These are phyloP conservation scores for Cossypha dichroa DNA, from an alignment of 2,797 vertebrate species.

Conservation along the genomic window DNA sequence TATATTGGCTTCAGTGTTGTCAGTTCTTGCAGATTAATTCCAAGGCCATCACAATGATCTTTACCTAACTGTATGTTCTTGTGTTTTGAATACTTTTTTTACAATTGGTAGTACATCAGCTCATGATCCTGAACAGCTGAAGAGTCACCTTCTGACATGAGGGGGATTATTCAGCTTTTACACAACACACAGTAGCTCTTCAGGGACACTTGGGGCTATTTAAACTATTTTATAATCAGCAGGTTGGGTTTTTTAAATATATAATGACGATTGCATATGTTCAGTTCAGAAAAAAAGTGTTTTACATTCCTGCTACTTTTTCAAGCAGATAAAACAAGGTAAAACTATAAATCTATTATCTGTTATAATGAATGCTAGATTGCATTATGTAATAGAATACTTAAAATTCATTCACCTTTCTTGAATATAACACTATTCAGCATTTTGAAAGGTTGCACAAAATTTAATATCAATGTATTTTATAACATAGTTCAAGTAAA, in stretches of 20 bases:
- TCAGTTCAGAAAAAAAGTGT: background rate
- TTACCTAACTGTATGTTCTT: constrained; percentile 61
- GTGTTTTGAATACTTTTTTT: constrained; percentile 77
- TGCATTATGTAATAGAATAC: background rate
- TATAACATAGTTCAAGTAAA: background rate
- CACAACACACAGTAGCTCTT: constrained; percentile 82
- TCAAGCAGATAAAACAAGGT: background rate
- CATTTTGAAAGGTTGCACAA: background rate
- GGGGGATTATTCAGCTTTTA: constrained; percentile 81
- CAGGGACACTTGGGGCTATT: constrained; percentile 68
- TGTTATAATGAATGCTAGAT: background rate
- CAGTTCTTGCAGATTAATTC: constrained; percentile 64
- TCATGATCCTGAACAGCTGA: constrained; percentile 92
- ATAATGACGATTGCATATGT: constrained; percentile 14
- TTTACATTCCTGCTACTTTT: constrained; percentile 21
- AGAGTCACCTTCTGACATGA: constrained; percentile 85
- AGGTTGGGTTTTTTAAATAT: constrained; percentile 16
- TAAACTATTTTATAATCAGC: constrained; percentile 55
- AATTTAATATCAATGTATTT: background rate
- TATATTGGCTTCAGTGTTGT: constrained; percentile 53
- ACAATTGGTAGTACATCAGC: constrained; percentile 78
- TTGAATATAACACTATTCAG: background rate
- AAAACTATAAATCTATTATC: constrained; percentile 2
- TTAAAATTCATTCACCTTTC: background rate
- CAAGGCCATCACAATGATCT: constrained; percentile 49